Evolutionary conservation across 2,113 vertebrate genomes (phyloP).

Genomic region (Tragelaphus buxtoni): DNA sequence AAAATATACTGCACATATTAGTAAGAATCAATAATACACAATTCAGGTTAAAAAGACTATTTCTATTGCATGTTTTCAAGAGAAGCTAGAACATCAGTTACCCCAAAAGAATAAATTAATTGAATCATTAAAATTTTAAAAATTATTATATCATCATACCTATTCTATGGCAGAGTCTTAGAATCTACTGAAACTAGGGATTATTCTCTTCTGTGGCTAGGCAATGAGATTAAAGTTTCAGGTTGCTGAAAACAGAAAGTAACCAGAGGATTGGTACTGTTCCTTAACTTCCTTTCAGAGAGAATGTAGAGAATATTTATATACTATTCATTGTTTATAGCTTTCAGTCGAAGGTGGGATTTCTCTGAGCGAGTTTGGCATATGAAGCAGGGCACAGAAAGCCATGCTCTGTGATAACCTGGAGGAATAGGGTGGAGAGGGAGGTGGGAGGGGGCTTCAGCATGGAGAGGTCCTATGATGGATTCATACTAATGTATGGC

Average conservation of each 20-base stretch:
- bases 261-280: neutral
- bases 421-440: neutral
- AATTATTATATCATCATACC: neutral
- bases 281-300: neutral
- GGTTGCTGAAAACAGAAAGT: neutral
- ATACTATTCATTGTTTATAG: neutral
- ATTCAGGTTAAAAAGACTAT: neutral
- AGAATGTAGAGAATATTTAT: neutral
- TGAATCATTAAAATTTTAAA: neutral
- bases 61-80: neutral
- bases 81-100: conserved; percentile 1
- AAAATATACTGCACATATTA: neutral
- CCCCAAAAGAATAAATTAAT: neutral
- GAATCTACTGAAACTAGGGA: neutral
- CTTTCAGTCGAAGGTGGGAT: neutral
- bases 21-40: neutral
- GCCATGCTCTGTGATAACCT: neutral
- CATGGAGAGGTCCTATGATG: neutral
- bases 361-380: neutral
- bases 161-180: neutral
- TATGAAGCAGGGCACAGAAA: neutral
- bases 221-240: conserved; percentile 2
- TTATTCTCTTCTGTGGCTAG: neutral
- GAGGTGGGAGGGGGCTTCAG: neutral
- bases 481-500: neutral